Percentiles rank a stretch among this genome's conserved stretches.
phyloP scores from a whole-genome alignment of 2,888 invertebrate genomes.

The Amorpha juglandis region DNA sequence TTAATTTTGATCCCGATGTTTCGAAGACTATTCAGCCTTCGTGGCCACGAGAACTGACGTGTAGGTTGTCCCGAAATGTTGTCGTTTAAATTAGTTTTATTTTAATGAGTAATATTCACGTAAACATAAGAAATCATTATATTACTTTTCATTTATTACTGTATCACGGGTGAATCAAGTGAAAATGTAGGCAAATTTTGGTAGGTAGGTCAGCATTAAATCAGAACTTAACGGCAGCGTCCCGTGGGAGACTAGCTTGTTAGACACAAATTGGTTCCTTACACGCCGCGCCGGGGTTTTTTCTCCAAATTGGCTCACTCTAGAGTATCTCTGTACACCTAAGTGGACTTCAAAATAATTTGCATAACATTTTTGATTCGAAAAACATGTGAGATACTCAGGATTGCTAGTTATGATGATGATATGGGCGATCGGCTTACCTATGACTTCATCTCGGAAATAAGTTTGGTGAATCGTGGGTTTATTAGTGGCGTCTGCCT shows the following conservation, averaged over 20 bases:
- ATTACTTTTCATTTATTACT: not conserved
- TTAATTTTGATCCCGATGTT: too few species aligned
- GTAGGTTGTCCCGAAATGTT: too few species aligned
- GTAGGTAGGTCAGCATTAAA: slow-evolving; percentile 37
- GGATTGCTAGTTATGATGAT: too few species aligned
- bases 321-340: not conserved
- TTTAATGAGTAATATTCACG: too few species aligned
- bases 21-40: too few species aligned
- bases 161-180: not conserved
- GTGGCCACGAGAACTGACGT: too few species aligned
- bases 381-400: not conserved
- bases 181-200: slow-evolving; percentile 8
- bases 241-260: slow-evolving; percentile 38
- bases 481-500: too few species aligned
- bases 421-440: too few species aligned
- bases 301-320: not conserved
- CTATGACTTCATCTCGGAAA: too few species aligned
- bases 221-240: slow-evolving; percentile 42
- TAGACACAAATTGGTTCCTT: slow-evolving; percentile 42
- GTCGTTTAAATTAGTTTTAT: too few species aligned
- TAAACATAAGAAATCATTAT: too few species aligned
- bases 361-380: not conserved
- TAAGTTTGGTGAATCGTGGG: too few species aligned
- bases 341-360: not conserved
- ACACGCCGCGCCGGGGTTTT: slow-evolving; percentile 20